Evolutionary conservation across 1,140 invertebrate species (phyloP), one percentile per base, ranked within the genome.

Genomic region (Sarcophaga bullata): DNA sequence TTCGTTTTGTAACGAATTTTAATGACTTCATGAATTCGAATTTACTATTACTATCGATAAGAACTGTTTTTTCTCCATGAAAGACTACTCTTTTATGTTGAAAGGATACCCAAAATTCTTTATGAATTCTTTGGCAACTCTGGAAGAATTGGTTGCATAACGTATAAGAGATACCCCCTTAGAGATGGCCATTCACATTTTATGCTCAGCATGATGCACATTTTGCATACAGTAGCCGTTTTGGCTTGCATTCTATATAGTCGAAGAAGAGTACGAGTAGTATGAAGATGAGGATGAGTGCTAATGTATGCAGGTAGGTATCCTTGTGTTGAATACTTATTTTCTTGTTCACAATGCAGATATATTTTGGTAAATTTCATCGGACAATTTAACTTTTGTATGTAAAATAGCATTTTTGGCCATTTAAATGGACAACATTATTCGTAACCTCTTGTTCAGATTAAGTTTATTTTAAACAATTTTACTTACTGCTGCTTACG

Each of bases 301-400:
- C 54, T 37, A 37, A n/a, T 58, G 13, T 58, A 13, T 58, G 54
- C 15, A 58, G 54, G 11, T 58, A 58, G 15, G 0, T n/a, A 15
- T 19, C 17, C 25, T 37, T 37, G 25, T 47, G 15, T 48, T 47
- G 73, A 46, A 75, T 47, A 15, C 73, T 49, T 76, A 49, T 76
- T 76, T 49, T 17, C 46, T 76, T 46, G 73, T 49, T 76, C 73
- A 76, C 73, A 76, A 76, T 76, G 73, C 73, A 76, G 73, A 76
- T 76, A 76, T 76, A 58, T 58, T 58, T 76, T 49, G 46, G 73
- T 48, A 76, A 76, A 76, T 76, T 76, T 76, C 73, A 76, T 49
- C 47, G 73, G 17, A 76, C 73, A 76, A 76, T 76, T 76, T 76
- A 76, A 76, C 73, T 76, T 76, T 76, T 76, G 48, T 76, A 76